These are phyloP conservation scores for Empis livida DNA, from an alignment of 2,888 invertebrate species.

Conservation along the genomic window DNA sequence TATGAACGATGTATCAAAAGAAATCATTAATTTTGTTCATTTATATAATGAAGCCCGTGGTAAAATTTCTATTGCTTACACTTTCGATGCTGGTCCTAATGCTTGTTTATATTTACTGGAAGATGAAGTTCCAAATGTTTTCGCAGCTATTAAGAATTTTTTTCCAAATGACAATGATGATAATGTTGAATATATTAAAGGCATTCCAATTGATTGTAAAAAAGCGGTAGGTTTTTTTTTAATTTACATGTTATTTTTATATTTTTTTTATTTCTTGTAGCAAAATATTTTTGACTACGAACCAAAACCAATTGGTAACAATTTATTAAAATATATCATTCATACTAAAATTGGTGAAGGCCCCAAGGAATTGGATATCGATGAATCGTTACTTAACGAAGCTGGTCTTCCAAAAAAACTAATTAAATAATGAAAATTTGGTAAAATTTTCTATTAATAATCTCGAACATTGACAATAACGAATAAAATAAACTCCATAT, in stretches of 20 bases:
- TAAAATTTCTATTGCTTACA: conserved; percentile 73
- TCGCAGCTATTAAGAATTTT: conserved; percentile 52
- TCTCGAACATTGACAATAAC: not conserved
- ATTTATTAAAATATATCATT: conserved; percentile 67
- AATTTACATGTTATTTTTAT: not conserved
- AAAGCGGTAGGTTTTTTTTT: not conserved
- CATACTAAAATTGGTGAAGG: conserved; percentile 73
- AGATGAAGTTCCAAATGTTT: conserved; percentile 54
- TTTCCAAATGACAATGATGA: conserved; percentile 49
- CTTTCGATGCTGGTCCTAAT: conserved; percentile 98
- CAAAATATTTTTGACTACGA: conserved; percentile 3
- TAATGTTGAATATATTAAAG: conserved; percentile 41
- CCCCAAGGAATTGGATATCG: conserved; percentile 40
- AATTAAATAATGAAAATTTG: not conserved
- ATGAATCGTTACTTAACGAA: conserved; percentile 39
- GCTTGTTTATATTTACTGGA: conserved; percentile 78
- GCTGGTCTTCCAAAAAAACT: conserved; percentile 38
- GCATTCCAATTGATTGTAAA: conserved; percentile 35
- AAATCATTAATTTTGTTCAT: conserved; percentile 69
- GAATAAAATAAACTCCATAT: not conserved
- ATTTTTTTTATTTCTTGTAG: conserved; percentile 10
- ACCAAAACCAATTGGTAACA: conserved; percentile 22
- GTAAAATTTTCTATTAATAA: not conserved
- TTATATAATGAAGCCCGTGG: conserved; percentile 59
- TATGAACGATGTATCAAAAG: conserved; percentile 77